Evolutionary conservation across 1,140 invertebrate genomes (phyloP), one percentile per base, ranked within the genome.

Genomic region (Leptinotarsa lineolata): DNA sequence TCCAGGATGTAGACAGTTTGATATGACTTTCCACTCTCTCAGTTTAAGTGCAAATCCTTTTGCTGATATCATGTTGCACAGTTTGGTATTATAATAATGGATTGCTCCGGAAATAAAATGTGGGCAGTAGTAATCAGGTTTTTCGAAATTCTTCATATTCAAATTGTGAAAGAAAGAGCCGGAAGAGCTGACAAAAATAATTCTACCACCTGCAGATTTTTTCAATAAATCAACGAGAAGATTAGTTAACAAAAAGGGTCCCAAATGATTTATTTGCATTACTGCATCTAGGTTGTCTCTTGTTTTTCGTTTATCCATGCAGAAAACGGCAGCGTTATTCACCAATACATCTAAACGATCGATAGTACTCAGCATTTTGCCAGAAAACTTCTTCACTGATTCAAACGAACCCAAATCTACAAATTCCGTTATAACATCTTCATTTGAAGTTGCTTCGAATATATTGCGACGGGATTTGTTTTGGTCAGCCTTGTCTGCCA

Each of bases 401-500:
- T 78, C 72, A 15, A 90, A 78, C 3, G 86, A 88, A 0, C 83
- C 80, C 16, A 90, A 79, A 78, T 90, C 88, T n/a, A 81, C 16
- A 13, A 72, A 11, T 72, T 77, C 71, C 6, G 30, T 59, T 8
- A 65, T 59, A 18, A 81, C 69, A 18, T 77, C 72, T 59, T 63
- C 20, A 68, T 81, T 81, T 8, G 30, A 30, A 1, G 79, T 76
- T 4, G 85, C 85, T 0, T 78, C 75, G 1, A 63, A 78, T 2
- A 86, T 87, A 20, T 75, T 48, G 5, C 70, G 30, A 89, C 88
- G 90, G 16, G 91, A 85, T 78, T 91, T 88, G 13, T 91, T 93
- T 54, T 87, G 88, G 72, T 93, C 73, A 83, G 94, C 92, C 74
- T 95, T 88, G 83, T 95, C 97, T 0, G 94, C 95, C 90, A 98